Evolutionary conservation across 1,140 invertebrate genomes (phyloP), one percentile per base, ranked within the genome.

Genomic region (Leptestheria dahalacensis): DNA sequence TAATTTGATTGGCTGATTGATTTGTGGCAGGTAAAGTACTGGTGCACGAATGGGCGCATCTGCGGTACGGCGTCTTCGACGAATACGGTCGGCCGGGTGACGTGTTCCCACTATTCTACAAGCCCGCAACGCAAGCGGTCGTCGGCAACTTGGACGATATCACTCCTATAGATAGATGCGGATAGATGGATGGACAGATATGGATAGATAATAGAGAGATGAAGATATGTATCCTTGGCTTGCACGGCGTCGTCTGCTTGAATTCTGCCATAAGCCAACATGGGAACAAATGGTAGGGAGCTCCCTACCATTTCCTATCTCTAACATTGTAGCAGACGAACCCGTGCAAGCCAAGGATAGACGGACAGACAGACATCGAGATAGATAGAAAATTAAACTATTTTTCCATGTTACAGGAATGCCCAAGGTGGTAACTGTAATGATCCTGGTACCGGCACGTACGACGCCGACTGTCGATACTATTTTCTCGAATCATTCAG

Each of bases 31-130:
- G 65, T 55, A 70, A 70, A 52, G 67, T 69, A 29, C 60, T 76
- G 18, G 70, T 74, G 12, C 72, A 74, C 57, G 72, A 75, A 63
- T 76, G 73, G 72, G 72, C 72, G 1, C 72, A 74, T 59, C 72
- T 73, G 53, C 69, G 74, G 3, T 76, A 72, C 65, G 75, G 75
- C 1, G 70, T 74, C 15, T 76, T 74, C 63, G 71, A 75, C 52
- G 75, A 76, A 65, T 72, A 72, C 59, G 69, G 72, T 15, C 66
- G 65, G 51, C 66, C 66, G 2, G 64, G 64, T 11, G 68, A 71
- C 2, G 33, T 66, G 12, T 73, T 67, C 55, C 71, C 67, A 1
- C 54, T 61, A 26, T 68, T 70, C 65, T 71, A 70, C 53, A 15
- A 41, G 6, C 33, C 33, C 33, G 33, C 33, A 41, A 41, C 33